A percentile compares a stretch with the other conserved stretches of the same genome.
Conservation (phyloP, 2,113 vertebrate species). For the Cyprinus carpio region DNA sequence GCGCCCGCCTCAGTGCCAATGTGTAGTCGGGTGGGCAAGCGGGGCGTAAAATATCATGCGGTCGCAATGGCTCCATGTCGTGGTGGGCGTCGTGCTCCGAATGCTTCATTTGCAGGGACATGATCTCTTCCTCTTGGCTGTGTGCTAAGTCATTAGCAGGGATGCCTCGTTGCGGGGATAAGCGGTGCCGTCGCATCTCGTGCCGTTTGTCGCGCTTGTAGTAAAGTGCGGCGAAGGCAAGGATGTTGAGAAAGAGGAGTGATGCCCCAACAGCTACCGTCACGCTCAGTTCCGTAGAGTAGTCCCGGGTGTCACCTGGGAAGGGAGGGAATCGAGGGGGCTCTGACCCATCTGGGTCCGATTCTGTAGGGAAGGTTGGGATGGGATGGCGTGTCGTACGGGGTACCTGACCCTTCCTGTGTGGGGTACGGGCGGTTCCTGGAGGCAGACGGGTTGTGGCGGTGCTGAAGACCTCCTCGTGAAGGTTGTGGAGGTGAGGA, state of each 20-base stretch:
- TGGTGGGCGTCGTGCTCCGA: slow-evolving; percentile 81
- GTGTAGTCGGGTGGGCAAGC: slow-evolving; percentile 92
- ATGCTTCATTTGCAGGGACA: slow-evolving; percentile 89
- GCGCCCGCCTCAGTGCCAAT: slow-evolving; percentile 86
- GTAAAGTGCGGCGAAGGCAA: slow-evolving; percentile 91
- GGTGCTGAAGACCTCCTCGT: slow-evolving; percentile 78
- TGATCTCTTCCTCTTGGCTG: slow-evolving; percentile 89
- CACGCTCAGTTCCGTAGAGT: slow-evolving; percentile 90
- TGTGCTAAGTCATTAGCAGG: slow-evolving; percentile 83
- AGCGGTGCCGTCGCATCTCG: slow-evolving; percentile 82
- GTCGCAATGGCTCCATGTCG: slow-evolving; percentile 83
- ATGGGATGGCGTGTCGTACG: slow-evolving; percentile 79
- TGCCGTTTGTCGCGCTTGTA: slow-evolving; percentile 91
- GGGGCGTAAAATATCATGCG: slow-evolving; percentile 86
- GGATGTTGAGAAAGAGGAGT: slow-evolving; percentile 91
- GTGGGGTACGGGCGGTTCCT: slow-evolving; percentile 67
- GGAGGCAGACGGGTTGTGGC: slow-evolving; percentile 79
- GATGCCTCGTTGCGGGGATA: slow-evolving; percentile 80
- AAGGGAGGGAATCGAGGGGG: slow-evolving; percentile 79
- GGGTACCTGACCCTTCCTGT: slow-evolving; percentile 57
- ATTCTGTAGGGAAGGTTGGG: slow-evolving; percentile 77
- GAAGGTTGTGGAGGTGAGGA: slow-evolving; percentile 87
- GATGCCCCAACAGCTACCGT: slow-evolving; percentile 90
- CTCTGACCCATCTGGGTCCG: slow-evolving; percentile 73
- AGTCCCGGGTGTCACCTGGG: slow-evolving; percentile 85